Percentiles rank a stretch among this genome's conserved stretches.
Evolutionary conservation across 2,113 vertebrate genomes (phyloP).

Genomic region (Gallinago media): DNA sequence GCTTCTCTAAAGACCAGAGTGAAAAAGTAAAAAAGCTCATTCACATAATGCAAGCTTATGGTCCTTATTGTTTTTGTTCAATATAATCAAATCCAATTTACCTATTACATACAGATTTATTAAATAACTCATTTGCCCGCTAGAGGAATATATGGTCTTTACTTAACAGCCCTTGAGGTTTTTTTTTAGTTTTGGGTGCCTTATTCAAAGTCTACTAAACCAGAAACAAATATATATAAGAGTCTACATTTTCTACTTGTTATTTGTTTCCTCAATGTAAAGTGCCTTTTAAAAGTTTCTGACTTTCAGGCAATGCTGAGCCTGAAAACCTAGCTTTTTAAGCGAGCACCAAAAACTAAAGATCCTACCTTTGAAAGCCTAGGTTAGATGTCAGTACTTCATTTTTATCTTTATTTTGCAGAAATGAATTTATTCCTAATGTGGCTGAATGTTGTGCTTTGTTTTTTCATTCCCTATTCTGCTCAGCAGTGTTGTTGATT

Average conservation of each 20-base stretch:
- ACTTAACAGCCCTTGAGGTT: not conserved
- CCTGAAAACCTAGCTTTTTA: not conserved
- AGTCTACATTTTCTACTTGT: not conserved
- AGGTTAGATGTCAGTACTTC: not conserved
- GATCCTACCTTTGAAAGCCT: not conserved
- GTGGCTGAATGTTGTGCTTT: not conserved
- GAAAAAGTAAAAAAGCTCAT: not conserved
- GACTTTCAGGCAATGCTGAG: not conserved
- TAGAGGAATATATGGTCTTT: not conserved
- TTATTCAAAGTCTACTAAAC: not conserved
- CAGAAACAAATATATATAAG: not conserved
- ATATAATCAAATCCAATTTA: not conserved
- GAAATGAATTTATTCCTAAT: not conserved
- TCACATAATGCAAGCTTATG: not conserved
- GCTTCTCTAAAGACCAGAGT: not conserved
- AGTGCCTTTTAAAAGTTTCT: not conserved
- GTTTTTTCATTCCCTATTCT: constrained; percentile 44
- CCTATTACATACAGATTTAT: not conserved
- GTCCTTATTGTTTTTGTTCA: not conserved
- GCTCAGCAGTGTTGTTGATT: constrained; percentile 1
- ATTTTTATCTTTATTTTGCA: not conserved
- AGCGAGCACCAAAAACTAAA: not conserved
- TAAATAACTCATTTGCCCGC: not conserved
- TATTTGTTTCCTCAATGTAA: not conserved
- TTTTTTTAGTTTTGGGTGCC: not conserved